Conservation (phyloP, 2,888 invertebrate species). For the Linnaemya vulpina region DNA sequence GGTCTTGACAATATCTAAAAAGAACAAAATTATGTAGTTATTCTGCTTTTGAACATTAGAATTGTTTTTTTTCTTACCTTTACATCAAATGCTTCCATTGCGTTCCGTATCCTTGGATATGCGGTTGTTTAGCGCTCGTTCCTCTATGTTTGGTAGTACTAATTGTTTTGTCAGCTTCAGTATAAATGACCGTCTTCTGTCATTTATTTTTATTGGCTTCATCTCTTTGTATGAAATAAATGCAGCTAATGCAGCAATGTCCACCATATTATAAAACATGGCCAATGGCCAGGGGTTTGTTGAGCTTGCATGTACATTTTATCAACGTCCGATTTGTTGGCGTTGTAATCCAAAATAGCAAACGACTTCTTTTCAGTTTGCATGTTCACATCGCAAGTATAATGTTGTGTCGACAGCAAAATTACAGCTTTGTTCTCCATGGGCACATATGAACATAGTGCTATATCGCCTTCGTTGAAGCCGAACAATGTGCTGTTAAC, state of each 20-base stretch:
- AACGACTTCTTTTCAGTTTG: constrained; percentile 51
- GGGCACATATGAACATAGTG: not conserved
- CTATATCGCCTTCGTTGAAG: constrained; percentile 14
- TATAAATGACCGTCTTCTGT: not conserved
- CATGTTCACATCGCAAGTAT: constrained; percentile 12
- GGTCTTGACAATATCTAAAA: constrained; percentile 12
- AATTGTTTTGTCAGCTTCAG: too few species aligned
- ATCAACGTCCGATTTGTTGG: constrained; percentile 38
- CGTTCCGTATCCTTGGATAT: too few species aligned
- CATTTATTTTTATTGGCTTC: constrained; percentile 1
- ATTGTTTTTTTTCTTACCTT: too few species aligned
- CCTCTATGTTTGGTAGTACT: too few species aligned
- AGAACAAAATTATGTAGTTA: not conserved
- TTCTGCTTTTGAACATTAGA: too few species aligned
- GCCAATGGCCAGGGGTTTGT: too few species aligned
- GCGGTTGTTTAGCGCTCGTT: too few species aligned
- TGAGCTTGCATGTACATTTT: too few species aligned
- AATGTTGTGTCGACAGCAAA: not conserved
- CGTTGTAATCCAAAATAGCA: constrained; percentile 45
- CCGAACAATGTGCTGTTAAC: constrained; percentile 5
- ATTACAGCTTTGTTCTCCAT: too few species aligned
- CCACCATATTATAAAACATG: too few species aligned
- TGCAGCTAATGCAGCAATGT: too few species aligned
- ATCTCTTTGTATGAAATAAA: constrained; percentile 2
- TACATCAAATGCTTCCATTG: too few species aligned